These are phyloP conservation scores for Nothocercus nigrocapillus DNA, from an alignment of 2,113 vertebrate genomes.

Conservation along the genomic window DNA sequence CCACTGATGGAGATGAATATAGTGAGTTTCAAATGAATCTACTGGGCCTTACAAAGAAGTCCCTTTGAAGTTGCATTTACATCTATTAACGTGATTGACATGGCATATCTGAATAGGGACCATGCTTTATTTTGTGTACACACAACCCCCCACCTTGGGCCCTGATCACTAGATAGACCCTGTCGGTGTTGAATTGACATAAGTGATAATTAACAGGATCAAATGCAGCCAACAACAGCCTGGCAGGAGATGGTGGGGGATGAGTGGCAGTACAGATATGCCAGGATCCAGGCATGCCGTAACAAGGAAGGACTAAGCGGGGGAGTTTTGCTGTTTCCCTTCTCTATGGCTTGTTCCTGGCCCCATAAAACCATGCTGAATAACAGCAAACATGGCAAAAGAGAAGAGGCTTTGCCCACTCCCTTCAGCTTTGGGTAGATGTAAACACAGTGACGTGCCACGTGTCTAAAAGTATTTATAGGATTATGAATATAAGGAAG, in stretches of 20 bases:
- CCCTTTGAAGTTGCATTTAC: neutral
- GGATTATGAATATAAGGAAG: neutral
- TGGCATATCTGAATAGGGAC: neutral
- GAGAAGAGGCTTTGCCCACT: neutral
- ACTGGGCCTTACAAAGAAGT: neutral
- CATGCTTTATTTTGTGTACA: neutral
- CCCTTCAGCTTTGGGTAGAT: neutral
- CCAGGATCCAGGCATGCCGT: neutral
- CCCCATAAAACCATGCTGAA: neutral
- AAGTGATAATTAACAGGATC: neutral
- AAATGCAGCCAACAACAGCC: neutral
- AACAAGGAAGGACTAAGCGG: neutral
- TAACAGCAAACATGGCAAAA: neutral
- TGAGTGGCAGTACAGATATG: neutral
- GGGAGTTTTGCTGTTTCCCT: neutral
- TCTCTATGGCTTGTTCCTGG: neutral
- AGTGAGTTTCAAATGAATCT: neutral
- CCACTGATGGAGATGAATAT: neutral
- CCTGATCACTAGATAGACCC: neutral
- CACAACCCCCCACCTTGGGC: neutral
- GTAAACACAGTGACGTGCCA: neutral
- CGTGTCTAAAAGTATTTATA: neutral
- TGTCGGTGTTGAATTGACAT: accelerated
- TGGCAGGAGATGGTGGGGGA: neutral
- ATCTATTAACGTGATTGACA: neutral